Base-by-base conservation (phyloP, 2,797 vertebrate species). In the Babyrousa celebensis region DNA sequence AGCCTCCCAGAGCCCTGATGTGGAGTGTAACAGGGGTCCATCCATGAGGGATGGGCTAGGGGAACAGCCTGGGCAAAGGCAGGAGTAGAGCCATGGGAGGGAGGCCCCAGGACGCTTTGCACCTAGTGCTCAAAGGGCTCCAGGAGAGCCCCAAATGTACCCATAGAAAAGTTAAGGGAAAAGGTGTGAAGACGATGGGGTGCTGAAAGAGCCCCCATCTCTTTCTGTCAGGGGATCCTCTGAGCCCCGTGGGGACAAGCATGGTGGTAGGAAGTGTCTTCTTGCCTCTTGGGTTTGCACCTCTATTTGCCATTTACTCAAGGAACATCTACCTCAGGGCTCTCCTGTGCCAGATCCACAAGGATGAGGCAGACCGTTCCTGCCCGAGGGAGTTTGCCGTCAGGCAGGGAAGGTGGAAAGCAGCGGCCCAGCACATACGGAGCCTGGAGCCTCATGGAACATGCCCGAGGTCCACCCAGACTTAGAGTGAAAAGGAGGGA, bases 371-470 rank as follows among this genome's bases (percentile, higher is more conserved):
- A 80, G 48, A 36, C 52, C 32, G 54, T 23, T 14, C 23, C 56
- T 1, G 8, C 32, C 65, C 18, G 48, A 60, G 48, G 40, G 48
- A 43, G 36, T 70, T 0, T 36, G 27, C 5, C 62, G 10, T 78
- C 48, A 48, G 43, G 52, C 0, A 60, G 40, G 48, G 68, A 29
- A 63, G 36, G 78, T 3, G 21, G 29, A n/a, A 48, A 48, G 1
- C 1, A 9, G 52, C 36, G 4, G 3, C 0, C 4, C 48, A 32
- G 48, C 4, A 40, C 27, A 36, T 14, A 60, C 2, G 27, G 9
- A 40, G 68, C 77, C 74, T 82, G 29, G 9, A 43, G 9, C 23
- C 58, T 36, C 40, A 4, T 7, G 25, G 58, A 72, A 88, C 56
- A 6, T 15, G 18, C 29, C 40, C 25, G 27, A 21, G 74, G 16